A percentile compares a stretch with the other conserved stretches of the same genome.
These are phyloP conservation scores for Alcis repandata DNA, from an alignment of 2,888 invertebrate species.

Conservation along the genomic window DNA sequence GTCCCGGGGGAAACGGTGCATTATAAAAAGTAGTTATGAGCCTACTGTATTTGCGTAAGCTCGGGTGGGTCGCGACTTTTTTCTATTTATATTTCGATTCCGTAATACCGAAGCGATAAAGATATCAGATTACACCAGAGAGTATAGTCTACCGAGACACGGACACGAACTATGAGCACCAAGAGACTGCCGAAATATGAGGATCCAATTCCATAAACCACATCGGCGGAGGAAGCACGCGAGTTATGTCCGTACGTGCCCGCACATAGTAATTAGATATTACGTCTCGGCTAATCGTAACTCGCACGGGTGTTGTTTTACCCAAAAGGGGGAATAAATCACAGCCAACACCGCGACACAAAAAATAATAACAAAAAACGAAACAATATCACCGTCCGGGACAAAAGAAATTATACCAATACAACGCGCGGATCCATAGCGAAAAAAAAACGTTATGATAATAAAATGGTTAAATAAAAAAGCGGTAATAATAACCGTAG, in stretches of 20 bases:
- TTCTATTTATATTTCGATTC: constrained; percentile 55
- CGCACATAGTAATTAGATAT: constrained; percentile 86
- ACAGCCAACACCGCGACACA: constrained; percentile 76
- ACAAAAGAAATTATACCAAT: constrained; percentile 84
- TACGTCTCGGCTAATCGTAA: constrained; percentile 84
- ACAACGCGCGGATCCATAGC: constrained; percentile 73
- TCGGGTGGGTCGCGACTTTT: constrained; percentile 51
- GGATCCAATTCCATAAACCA: constrained; percentile 86
- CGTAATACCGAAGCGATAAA: constrained; percentile 64
- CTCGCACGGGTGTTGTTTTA: constrained; percentile 86
- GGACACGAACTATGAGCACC: constrained; percentile 77
- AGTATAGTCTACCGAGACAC: constrained; percentile 70
- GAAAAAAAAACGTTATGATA: constrained; percentile 85
- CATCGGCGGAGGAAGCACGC: constrained; percentile 81
- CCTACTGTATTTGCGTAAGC: constrained; percentile 64
- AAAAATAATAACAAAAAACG: constrained; percentile 74
- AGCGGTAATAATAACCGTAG: constrained; percentile 77
- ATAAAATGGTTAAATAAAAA: constrained; percentile 83
- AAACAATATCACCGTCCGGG: constrained; percentile 82
- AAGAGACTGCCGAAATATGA: constrained; percentile 85
- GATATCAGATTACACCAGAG: constrained; percentile 76
- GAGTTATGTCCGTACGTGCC: constrained; percentile 85
- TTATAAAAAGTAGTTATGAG: constrained; percentile 60
- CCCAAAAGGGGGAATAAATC: constrained; percentile 85
- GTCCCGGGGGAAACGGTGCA: constrained; percentile 61